phyloP scores from a whole-genome alignment of 2,797 vertebrate genomes.

The Columba guinea region DNA sequence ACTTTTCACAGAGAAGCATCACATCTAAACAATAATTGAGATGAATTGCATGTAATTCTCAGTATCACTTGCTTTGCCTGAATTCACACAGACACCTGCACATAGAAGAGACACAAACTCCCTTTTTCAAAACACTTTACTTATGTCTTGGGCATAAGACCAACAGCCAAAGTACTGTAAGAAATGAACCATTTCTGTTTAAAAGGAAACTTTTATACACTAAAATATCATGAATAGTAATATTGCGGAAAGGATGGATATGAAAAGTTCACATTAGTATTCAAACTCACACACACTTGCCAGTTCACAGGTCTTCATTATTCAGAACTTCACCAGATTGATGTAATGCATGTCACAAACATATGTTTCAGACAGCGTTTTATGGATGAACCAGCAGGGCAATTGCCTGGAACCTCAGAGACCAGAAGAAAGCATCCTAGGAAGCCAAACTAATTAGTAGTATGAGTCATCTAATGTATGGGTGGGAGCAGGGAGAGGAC shows the following conservation, averaged over 20 bases:
- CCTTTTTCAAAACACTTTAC: not conserved
- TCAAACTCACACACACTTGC: not conserved
- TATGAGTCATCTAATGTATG: fast-evolving
- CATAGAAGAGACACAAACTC: not conserved
- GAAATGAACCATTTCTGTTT: not conserved
- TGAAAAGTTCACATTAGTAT: not conserved
- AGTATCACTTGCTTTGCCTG: not conserved
- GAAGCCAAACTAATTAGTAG: not conserved
- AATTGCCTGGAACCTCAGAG: not conserved
- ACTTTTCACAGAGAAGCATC: not conserved
- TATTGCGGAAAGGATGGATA: fast-evolving
- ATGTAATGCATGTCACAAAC: not conserved
- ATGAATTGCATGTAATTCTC: not conserved
- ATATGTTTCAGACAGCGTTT: not conserved
- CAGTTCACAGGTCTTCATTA: not conserved
- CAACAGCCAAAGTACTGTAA: not conserved
- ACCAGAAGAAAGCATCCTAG: not conserved
- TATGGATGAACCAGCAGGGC: not conserved
- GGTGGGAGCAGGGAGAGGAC: not conserved
- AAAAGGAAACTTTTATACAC: not conserved
- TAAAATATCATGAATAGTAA: not conserved
- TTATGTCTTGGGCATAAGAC: not conserved
- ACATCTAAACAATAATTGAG: not conserved
- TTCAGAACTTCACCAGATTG: not conserved
- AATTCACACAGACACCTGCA: not conserved